Evolutionary conservation across 2,797 vertebrate genomes (phyloP).

Genomic region (Enteromius radiatus): DNA sequence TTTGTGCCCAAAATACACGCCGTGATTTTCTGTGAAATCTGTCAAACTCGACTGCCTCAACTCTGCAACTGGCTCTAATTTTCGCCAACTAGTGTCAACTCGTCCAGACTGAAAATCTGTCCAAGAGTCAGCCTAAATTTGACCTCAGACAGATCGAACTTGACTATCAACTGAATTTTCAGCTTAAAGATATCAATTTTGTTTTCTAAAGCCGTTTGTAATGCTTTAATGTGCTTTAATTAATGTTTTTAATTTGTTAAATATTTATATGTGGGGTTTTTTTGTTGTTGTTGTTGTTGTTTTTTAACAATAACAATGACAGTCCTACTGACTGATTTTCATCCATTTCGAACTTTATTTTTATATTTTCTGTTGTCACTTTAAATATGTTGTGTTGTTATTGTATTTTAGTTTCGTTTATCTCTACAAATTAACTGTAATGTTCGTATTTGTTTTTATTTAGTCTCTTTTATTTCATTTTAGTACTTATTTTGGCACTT

Average conservation of each 20-base stretch:
- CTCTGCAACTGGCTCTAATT: neutral
- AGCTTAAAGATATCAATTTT: neutral
- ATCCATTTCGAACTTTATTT: neutral
- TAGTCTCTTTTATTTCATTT: neutral
- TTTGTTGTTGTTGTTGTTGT: neutral
- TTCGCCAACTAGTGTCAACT: neutral
- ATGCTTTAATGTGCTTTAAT: neutral
- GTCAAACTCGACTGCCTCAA: neutral
- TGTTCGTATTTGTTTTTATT: neutral
- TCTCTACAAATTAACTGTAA: neutral
- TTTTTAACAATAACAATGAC: neutral
- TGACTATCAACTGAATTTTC: neutral
- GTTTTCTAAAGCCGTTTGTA: neutral
- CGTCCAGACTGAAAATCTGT: neutral
- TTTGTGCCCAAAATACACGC: neutral
- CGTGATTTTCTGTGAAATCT: neutral
- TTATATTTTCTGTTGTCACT: neutral
- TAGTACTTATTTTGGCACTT: neutral
- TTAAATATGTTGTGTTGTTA: neutral
- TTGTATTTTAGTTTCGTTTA: neutral
- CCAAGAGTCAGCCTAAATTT: neutral
- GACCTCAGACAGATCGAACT: neutral
- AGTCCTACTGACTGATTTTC: neutral
- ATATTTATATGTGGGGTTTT: no score
- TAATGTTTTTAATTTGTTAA: neutral